Base-by-base conservation (phyloP, 2,888 invertebrate genomes). In the Drosophila stalkeri region DNA sequence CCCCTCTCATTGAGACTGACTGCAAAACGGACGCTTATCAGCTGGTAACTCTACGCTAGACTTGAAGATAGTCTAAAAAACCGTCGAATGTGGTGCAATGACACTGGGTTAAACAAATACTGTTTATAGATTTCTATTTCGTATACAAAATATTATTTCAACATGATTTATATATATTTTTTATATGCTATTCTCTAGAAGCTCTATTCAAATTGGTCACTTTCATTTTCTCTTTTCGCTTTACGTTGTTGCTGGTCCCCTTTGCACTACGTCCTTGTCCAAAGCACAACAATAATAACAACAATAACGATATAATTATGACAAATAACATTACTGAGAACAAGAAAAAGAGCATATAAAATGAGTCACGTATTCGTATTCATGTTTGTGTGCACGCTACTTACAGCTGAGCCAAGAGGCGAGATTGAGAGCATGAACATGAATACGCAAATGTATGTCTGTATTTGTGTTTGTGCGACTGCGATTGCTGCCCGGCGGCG, bases 321-420 rank as follows among this genome's bases (percentile, higher is more conserved):
- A 77, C 78, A 62, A 86, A 86, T 68, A 57, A 52, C 67, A 64
- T 57, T 59, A 52, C 81, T 71, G 63, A 66, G 71, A 72, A 64
- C 49, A 54, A 65, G 27, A 59, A 59, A 59, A 69, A 74, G 82
- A 87, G 68, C 72, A 70, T 51, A 66, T 39, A 64, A 74, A 57
- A 74, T 90, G 90, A 86, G 71, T 90, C 90, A 86, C 74, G 64
- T 64, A 54, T 67, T 61, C 52, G 64, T 63, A 54, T 67, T 61
- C 49, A 52, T 65, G 44, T 57, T 27, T 59, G 39, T 54, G 41
- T 63, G 59, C 47, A 27, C 55, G 51, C 39, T 64, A 70, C 70
- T 73, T 66, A 73, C 81, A 71, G 78, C 78, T 75, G 78, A 75
- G 79, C 78, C 64, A 64, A 75, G 67, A 77, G 61, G 44, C 57